phyloP scores from a whole-genome alignment of 2,113 vertebrate genomes.

The Leptobrachium leishanense region DNA sequence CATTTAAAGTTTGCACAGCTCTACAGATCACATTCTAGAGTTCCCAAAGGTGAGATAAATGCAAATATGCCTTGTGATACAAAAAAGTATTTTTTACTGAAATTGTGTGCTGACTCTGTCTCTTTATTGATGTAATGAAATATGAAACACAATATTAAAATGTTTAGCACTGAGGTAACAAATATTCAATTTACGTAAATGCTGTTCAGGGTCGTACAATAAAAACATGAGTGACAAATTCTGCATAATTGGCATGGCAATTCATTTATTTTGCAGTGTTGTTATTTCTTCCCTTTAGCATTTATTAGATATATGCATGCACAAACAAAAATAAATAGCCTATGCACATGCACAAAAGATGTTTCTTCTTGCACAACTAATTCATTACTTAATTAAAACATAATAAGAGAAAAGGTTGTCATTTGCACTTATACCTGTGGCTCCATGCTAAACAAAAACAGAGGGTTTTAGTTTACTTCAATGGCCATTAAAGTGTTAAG shows the following conservation, averaged over 20 bases:
- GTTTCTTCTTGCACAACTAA: no score
- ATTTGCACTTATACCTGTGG: no score
- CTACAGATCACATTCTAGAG: neutral
- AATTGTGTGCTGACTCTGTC: neutral
- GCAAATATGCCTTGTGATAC: neutral
- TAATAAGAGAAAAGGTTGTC: no score
- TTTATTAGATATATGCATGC: no score
- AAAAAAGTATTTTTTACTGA: neutral
- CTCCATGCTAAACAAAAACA: no score
- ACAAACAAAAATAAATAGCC: no score
- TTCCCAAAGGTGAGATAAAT: neutral
- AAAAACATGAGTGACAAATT: neutral
- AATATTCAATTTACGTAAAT: neutral
- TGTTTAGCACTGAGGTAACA: neutral
- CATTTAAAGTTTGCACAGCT: neutral
- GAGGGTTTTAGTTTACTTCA: no score
- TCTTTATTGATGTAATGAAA: neutral
- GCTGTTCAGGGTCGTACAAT: neutral
- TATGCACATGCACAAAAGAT: no score
- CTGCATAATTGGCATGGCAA: neutral
- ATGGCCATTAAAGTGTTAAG: no score
- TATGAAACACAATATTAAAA: conserved; percentile 3
- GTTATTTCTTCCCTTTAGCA: no score
- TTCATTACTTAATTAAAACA: no score
- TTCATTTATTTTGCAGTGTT: no score